These are phyloP conservation scores for Leuciscus idus DNA, from an alignment of 2,113 vertebrate species.

Conservation along the genomic window DNA sequence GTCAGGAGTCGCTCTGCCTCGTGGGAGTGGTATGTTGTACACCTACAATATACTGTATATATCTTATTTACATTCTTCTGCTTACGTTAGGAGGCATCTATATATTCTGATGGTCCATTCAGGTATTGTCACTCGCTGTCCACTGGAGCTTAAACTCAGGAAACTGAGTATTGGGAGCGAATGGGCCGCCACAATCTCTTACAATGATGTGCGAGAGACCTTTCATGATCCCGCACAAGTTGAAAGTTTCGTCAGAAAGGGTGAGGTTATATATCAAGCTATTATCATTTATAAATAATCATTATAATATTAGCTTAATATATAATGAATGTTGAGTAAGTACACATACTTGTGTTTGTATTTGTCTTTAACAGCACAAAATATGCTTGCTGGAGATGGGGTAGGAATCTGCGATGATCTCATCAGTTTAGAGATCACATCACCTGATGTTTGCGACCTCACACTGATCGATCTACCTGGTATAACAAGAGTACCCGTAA, in stretches of 20 bases:
- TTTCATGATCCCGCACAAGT: constrained; percentile 56
- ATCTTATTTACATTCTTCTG: neutral
- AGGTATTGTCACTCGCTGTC: constrained; percentile 65
- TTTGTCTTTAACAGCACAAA: constrained; percentile 71
- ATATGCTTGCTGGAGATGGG: constrained; percentile 68
- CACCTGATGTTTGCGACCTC: constrained; percentile 77
- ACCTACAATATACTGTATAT: neutral
- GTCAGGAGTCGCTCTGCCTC: constrained; percentile 66
- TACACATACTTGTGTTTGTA: too few relatives aligned
- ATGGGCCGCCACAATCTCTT: constrained; percentile 58
- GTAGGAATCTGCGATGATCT: constrained; percentile 73
- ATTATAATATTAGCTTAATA: neutral
- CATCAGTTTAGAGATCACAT: constrained; percentile 77
- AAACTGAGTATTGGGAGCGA: constrained; percentile 15
- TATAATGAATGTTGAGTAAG: neutral
- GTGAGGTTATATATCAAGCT: constrained; percentile 28
- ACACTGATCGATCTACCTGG: constrained; percentile 85
- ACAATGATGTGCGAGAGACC: constrained; percentile 48
- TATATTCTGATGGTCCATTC: neutral
- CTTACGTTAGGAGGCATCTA: neutral
- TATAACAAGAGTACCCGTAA: constrained; percentile 80
- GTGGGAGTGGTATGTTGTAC: constrained; percentile 61
- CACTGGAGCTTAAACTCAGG: constrained; percentile 60
- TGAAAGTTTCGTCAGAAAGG: constrained; percentile 51
- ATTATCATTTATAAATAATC: neutral